Base-by-base conservation (phyloP, 2,797 vertebrate species). In the Toxotes lorentzi region DNA sequence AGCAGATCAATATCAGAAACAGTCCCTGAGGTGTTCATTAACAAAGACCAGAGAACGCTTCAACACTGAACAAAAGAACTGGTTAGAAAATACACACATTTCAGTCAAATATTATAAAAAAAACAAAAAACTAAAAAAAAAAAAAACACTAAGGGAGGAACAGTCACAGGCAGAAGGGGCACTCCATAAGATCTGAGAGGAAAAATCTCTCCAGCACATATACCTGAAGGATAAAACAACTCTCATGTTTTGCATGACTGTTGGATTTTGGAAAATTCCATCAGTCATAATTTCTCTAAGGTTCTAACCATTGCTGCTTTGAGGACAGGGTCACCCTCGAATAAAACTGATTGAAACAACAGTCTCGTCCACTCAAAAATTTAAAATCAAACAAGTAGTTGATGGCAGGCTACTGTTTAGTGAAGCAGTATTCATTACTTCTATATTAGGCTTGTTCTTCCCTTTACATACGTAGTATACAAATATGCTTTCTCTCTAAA, bases 391-490 rank as follows among this genome's bases (percentile, higher is more conserved):
- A 69, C 13, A 51, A 24, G 21, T 3, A 19, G 19, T 7, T 11
- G 13, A 11, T 19, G 27, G 50, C 65, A 70, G 54, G 38, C 32
- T 34, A 60, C 16, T 71, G 4, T 24, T 60, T 69, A 88, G 79
- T 81, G 83, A 86, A 84, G 71, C 68, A 85, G 54, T 40, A 60
- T 60, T 74, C 27, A 76, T 75, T 61, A 71, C 35, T 51, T 68
- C 45, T 60, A 56, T 38, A 63, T 64, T 57, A 35, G 78, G 27
- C n/a, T 38, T 35, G 6, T 48, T 76, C 54, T 73, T 81, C 38
- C 67, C 12, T 82, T 73, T 79, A 94, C 93, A 94, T 95, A 95
- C 94, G 94, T 86, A 91, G 93, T 95, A 94, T 64, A 94, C 93
- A 94, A 75, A 80, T 57, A 59, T 10, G 41, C 79, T 69, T 84